Evolutionary conservation across 2,797 vertebrate species (phyloP).

Genomic region (Tragelaphus eurycerus): DNA sequence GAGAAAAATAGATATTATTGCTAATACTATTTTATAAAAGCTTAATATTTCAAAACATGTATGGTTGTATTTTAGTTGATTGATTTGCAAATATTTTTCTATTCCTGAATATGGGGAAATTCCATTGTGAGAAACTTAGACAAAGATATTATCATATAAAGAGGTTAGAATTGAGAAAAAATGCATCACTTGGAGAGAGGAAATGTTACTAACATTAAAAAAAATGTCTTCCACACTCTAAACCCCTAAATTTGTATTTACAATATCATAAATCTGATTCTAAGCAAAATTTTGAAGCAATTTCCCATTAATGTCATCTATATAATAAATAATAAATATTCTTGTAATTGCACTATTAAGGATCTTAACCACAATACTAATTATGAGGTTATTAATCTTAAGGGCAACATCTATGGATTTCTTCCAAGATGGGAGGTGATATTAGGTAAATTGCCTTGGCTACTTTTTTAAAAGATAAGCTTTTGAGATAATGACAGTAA

Average conservation of each 20-base stretch:
- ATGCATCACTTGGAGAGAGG: background rate
- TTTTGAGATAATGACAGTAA: slow-evolving; percentile 65
- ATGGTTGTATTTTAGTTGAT: background rate
- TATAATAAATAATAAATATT: slow-evolving; percentile 70
- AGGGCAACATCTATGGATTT: slow-evolving; percentile 41
- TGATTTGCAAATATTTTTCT: background rate
- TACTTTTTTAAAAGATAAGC: slow-evolving; percentile 49
- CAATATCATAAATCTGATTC: background rate
- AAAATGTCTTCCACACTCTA: background rate
- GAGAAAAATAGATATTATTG: background rate
- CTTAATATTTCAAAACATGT: background rate
- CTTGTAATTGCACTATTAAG: slow-evolving; percentile 61
- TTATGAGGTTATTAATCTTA: slow-evolving; percentile 63
- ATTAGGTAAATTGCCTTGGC: slow-evolving; percentile 46
- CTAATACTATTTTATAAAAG: background rate
- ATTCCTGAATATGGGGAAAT: background rate
- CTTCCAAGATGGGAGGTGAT: slow-evolving; percentile 27
- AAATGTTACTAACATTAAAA: background rate
- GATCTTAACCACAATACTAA: slow-evolving; percentile 63
- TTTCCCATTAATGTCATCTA: slow-evolving; percentile 34
- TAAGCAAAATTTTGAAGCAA: slow-evolving; percentile 5
- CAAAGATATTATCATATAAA: background rate
- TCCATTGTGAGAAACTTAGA: background rate
- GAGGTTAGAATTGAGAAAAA: background rate
- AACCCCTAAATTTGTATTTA: background rate